Percentiles rank a stretch among this genome's conserved stretches.
Conservation (phyloP, 2,113 vertebrate genomes). For the Gorsachius goisagi region DNA sequence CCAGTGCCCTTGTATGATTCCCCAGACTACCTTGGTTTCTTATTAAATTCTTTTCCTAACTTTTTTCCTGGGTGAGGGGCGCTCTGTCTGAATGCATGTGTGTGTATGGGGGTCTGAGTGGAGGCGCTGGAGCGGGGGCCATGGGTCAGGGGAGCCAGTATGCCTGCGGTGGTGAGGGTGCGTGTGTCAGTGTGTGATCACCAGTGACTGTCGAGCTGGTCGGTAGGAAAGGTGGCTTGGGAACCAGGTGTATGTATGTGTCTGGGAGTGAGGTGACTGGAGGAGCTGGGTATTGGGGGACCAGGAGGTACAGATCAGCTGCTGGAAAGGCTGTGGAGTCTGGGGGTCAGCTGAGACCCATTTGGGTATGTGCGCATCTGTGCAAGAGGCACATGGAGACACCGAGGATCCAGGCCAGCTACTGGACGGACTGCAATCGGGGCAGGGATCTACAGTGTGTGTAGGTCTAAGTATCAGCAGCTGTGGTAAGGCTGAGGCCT, state of each 20-base stretch:
- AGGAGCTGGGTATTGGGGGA: neutral
- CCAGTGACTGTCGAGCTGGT: neutral
- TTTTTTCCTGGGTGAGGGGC: neutral
- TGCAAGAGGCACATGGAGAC: neutral
- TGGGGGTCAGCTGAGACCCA: neutral
- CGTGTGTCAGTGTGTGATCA: neutral
- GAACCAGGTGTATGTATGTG: neutral
- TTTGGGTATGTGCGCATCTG: neutral
- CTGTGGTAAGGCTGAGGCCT: neutral
- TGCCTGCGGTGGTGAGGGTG: too few species aligned
- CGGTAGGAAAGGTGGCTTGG: neutral
- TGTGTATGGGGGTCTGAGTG: neutral
- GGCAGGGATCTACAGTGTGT: neutral
- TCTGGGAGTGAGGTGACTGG: neutral
- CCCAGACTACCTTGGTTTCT: neutral
- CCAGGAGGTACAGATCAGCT: neutral
- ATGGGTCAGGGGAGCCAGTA: neutral
- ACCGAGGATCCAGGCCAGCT: neutral
- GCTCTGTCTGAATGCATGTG: neutral
- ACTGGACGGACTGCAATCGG: neutral
- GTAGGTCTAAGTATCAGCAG: neutral
- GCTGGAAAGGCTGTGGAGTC: neutral
- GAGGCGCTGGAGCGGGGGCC: neutral
- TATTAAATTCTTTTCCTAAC: neutral
- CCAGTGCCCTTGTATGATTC: neutral